A percentile compares a stretch with the other conserved stretches of the same genome.
Conservation (phyloP, 2,888 invertebrate species). For the Nemurella pictetii region DNA sequence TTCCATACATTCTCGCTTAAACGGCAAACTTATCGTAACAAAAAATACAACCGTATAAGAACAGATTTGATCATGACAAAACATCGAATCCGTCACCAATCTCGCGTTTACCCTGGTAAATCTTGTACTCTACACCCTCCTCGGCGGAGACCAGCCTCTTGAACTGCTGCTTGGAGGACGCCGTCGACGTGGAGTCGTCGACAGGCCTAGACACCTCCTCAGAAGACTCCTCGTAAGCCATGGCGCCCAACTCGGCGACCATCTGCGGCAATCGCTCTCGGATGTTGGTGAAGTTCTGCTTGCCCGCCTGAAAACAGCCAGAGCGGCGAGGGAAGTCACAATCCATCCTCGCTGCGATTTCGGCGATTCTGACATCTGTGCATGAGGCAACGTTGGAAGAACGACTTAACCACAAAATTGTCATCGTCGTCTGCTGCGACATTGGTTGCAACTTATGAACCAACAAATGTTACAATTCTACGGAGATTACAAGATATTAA, state of each 20-base stretch:
- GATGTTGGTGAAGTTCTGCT: conserved; percentile 22
- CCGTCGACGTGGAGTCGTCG: conserved; percentile 11
- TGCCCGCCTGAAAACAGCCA: conserved; percentile 26
- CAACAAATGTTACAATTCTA: conserved; percentile 1
- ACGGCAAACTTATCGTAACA: too few relatives aligned
- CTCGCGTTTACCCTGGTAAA: conserved; percentile 56
- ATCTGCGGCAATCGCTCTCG: conserved; percentile 45
- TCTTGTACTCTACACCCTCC: conserved; percentile 54
- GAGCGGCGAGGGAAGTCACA: not conserved
- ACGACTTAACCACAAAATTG: not conserved
- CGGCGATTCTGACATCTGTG: not conserved
- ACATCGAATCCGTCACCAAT: not conserved
- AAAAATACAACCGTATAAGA: too few relatives aligned
- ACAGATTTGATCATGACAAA: too few relatives aligned
- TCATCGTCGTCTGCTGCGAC: not conserved
- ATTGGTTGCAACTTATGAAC: not conserved
- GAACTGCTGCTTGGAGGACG: conserved; percentile 34
- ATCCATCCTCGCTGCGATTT: not conserved
- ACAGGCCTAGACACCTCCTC: conserved; percentile 38
- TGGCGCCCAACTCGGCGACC: conserved; percentile 59
- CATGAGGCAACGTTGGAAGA: not conserved
- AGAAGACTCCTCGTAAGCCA: conserved; percentile 53
- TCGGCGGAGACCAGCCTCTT: conserved; percentile 48
- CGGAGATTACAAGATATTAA: not conserved
- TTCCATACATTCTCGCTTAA: too few relatives aligned